A percentile compares a stretch with the other conserved stretches of the same genome.
Evolutionary conservation across 1,140 invertebrate species (phyloP).

Genomic region (Plectrocnemia conspersa): DNA sequence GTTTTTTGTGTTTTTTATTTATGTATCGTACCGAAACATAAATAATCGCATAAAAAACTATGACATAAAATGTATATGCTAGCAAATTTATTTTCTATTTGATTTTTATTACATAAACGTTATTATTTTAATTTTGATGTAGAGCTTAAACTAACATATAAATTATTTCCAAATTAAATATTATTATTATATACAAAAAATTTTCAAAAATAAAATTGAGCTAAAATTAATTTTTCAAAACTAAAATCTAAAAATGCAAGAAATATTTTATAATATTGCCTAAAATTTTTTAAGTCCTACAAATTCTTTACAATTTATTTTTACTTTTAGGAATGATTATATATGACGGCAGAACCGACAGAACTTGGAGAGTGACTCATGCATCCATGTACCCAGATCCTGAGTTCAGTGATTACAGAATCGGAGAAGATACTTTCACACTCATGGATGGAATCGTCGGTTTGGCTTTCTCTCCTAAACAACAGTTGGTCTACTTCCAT

Average conservation of each 20-base stretch:
- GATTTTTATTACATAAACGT: no score
- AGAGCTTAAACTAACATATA: no score
- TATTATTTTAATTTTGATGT: no score
- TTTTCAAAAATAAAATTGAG: neutral
- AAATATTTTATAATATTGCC: neutral
- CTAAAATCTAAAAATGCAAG: neutral
- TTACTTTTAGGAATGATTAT: conserved; percentile 61
- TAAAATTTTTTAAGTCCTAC: neutral
- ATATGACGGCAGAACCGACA: conserved; percentile 64
- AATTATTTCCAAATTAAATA: no score
- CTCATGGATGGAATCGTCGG: conserved; percentile 77
- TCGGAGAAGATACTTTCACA: conserved; percentile 60
- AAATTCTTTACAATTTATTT: neutral
- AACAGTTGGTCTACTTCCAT: conserved; percentile 68
- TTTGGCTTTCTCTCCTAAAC: conserved; percentile 64
- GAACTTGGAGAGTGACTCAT: conserved; percentile 70
- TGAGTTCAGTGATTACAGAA: conserved; percentile 63
- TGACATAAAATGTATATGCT: no score
- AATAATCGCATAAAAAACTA: no score
- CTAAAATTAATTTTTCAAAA: neutral
- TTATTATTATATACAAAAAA: no score
- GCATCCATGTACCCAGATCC: conserved; percentile 78
- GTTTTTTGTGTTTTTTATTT: no score
- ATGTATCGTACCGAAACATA: no score
- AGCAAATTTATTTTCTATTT: no score